Base-by-base conservation (phyloP, 2,888 invertebrate genomes). In the Eulithis testata region DNA sequence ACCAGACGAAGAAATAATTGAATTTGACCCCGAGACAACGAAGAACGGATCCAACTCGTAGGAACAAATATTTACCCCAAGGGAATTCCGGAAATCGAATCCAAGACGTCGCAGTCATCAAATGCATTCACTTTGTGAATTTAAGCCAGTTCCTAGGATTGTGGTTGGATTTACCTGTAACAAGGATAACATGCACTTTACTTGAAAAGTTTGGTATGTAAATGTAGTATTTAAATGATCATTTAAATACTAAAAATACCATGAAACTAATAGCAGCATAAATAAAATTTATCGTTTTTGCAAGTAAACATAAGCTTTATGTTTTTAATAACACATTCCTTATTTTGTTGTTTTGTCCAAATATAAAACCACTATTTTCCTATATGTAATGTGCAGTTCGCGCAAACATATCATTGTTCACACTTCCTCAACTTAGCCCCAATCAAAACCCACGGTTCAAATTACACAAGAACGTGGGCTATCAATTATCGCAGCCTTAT, bases 401-500 rank as follows among this genome's bases (percentile, higher is more conserved):
- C 21, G 8, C 47, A 47, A 47, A 11, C 44, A 47, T 21, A 47
- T 49, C 0, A 49, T 58, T 60, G 63, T 59, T 59, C 27, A 51
- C 63, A 55, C 27, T 49, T 21, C 51, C 6, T 14, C 53, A 63
- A 60, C 60, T 60, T 54, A 57, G 57, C 53, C 49, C 59, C 60
- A 60, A 67, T 63, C 66, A 67, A 63, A 63, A 66, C 60, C 55
- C 66, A 50, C 66, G 56, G 53, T 60, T 56, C 63, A 11, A 66
- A 67, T 60, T 53, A 51, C 51, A 63, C 68, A 60, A 56, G 57
- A 65, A 66, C 68, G 68, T 60, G 68, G 66, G 68, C 68, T 69
- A 72, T 73, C 73, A 73, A 73, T 72, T 72, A 73, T 63, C 64
- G 69, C 65, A n/a, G 66, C 69, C 71, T 56, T 69, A 71, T 67